Conservation (phyloP, 2,113 vertebrate genomes). For the Platanista minor region DNA sequence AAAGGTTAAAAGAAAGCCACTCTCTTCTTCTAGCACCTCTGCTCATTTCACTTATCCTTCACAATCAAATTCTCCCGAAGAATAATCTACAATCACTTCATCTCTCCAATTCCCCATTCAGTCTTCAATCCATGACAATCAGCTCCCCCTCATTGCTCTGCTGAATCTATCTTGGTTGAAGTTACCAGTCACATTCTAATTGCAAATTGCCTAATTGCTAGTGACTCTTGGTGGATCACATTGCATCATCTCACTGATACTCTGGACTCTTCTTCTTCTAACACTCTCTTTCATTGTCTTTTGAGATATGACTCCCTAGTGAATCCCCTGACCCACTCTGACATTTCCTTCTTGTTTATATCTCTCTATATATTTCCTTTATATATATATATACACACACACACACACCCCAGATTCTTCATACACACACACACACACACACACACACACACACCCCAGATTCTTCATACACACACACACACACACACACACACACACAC, state of each 20-base stretch:
- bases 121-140: background rate
- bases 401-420: background rate
- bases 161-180: background rate
- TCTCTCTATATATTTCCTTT: background rate
- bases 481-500: background rate
- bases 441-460: too few relatives aligned
- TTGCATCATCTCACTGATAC: background rate
- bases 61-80: background rate
- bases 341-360: background rate
- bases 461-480: background rate
- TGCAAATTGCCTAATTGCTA: background rate
- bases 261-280: background rate
- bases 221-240: background rate
- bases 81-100: background rate
- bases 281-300: background rate
- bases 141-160: background rate
- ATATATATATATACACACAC: background rate
- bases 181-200: background rate
- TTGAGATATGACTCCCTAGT: background rate
- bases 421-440: too few relatives aligned
- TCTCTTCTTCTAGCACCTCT: background rate
- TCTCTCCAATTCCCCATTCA: background rate
- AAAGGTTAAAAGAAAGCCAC: background rate
- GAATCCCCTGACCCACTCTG: background rate
- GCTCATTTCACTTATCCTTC: background rate